Conservation (phyloP, 1,140 invertebrate species). For the Cepaea nemoralis region DNA sequence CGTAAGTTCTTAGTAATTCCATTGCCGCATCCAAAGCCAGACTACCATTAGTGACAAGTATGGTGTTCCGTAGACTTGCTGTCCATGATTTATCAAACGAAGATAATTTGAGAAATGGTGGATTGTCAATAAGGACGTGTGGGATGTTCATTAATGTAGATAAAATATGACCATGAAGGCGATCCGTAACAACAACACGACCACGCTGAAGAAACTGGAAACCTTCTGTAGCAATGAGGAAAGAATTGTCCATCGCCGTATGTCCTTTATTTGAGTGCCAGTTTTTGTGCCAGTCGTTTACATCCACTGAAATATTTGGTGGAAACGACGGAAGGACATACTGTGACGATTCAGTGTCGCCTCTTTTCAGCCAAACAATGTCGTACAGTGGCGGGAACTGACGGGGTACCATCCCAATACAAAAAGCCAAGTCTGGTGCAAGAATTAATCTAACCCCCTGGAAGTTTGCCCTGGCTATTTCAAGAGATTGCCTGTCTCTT, state of each 20-base stretch:
- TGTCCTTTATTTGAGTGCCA: constrained; percentile 16
- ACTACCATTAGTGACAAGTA: not conserved
- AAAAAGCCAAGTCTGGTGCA: constrained; percentile 50
- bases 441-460: constrained; percentile 34
- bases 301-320: constrained; percentile 15
- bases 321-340: constrained; percentile 35
- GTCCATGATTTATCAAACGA: constrained; percentile 45
- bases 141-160: constrained; percentile 46
- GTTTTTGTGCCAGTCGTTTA: constrained; percentile 39
- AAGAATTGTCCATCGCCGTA: constrained; percentile 37
- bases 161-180: constrained; percentile 51
- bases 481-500: constrained; percentile 47
- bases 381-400: constrained; percentile 40
- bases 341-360: constrained; percentile 31
- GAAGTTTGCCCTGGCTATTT: constrained; percentile 39
- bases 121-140: constrained; percentile 48
- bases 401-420: constrained; percentile 37
- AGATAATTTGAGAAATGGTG: constrained; percentile 39
- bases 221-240: constrained; percentile 37
- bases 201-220: constrained; percentile 45
- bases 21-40: constrained; percentile 29
- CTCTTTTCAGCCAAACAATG: constrained; percentile 43
- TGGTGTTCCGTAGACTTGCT: constrained; percentile 27
- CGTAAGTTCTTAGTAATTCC: constrained; percentile 32
- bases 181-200: constrained; percentile 48